phyloP scores from a whole-genome alignment of 2,797 vertebrate species.

The Peromyscus melanophrys region DNA sequence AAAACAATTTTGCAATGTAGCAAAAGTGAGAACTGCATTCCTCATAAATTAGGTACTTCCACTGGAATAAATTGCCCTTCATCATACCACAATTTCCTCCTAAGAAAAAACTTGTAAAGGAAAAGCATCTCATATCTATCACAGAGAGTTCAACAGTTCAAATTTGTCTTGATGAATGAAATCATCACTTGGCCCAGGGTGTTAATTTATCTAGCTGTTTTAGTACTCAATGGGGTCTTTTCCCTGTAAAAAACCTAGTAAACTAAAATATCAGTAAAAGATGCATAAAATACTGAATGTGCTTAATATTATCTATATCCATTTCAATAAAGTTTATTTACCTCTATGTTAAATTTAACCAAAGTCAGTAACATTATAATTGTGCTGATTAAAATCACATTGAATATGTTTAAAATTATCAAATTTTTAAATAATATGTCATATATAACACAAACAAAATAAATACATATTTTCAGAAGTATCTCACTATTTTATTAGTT shows the following conservation, averaged over 20 bases:
- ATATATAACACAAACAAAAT: neutral
- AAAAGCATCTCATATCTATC: neutral
- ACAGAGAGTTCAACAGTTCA: slow-evolving; percentile 16
- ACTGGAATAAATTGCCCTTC: slow-evolving; percentile 27
- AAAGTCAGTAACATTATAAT: neutral
- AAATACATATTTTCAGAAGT: neutral
- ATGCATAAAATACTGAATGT: neutral
- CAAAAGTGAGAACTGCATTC: slow-evolving; percentile 66
- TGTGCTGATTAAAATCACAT: neutral
- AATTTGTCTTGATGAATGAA: neutral
- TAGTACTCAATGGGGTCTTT: neutral
- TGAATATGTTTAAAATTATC: neutral
- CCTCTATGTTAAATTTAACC: neutral
- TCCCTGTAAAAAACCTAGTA: neutral
- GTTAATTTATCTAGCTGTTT: slow-evolving; percentile 3
- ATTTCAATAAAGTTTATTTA: neutral
- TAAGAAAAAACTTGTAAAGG: neutral
- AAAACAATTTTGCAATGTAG: slow-evolving; percentile 58
- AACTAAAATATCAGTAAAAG: slow-evolving; percentile 62
- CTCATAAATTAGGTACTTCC: slow-evolving; percentile 67
- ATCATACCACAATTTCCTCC: neutral
- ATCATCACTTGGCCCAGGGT: neutral
- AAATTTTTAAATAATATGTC: neutral
- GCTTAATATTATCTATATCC: slow-evolving; percentile 9
- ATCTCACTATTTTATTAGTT: neutral